Evolutionary conservation across 2,113 vertebrate species (phyloP), one percentile per base, ranked within the genome.

Genomic region (Cyanocitta stelleri): DNA sequence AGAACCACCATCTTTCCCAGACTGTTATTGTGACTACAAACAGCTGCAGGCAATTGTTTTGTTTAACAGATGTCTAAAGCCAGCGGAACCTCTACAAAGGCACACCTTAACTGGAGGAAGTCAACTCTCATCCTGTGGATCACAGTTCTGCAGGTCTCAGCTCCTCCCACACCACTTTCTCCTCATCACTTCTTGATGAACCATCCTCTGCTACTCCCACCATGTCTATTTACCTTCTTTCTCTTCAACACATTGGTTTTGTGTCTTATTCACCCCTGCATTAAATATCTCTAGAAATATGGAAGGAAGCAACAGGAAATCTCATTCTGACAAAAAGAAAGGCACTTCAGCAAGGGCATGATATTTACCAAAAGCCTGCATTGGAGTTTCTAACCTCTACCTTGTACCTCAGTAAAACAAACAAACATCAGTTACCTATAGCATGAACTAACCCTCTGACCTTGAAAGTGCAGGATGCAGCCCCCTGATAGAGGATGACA

Each of bases 1-100:
- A 88, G n/a, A 66, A 54, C 14, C 17, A 64, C 39, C 9, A 37
- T 12, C 19, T 62, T 85, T 82, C 33, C 33, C n/a, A 71, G 69
- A 51, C 11, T 62, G 30, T 24, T 87, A 12, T 4, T 49, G 54
- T 27, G 35, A 18, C 29, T 77, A 39, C 32, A 54, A 46, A 43
- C 0, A 4, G 35, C 39, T 87, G 11, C 22, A 71, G 46, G 18
- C 1, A 2, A 37, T 33, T 48, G 11, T 37, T 59, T 5, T 1
- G 1, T 73, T 84, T 30, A 76, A 64, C 27, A 44, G 27, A 30
- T 41, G 20, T 51, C 32, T 23, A 12, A 63, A 71, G 37, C 11
- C 62, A 66, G 29, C 29, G 69, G 46, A 13, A 20, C 10, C 14
- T 62, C 44, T 46, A 32, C 54, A 80, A 85, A 80, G 59, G 29